A percentile compares a stretch with the other conserved stretches of the same genome.
phyloP scores from a whole-genome alignment of 2,113 vertebrate species.

The Actenoides lindsayi region DNA sequence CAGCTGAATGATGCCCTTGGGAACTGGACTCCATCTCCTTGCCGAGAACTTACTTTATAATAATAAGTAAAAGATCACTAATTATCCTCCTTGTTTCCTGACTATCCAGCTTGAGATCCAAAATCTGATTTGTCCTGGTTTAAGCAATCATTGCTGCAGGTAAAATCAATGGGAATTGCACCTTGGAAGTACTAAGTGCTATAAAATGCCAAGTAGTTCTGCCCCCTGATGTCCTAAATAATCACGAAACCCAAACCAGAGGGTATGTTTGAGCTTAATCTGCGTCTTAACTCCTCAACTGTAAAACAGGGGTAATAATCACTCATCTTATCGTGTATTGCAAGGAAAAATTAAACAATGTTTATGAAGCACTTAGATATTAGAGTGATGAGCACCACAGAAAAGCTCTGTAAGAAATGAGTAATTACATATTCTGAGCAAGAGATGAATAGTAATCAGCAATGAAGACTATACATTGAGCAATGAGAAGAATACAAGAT shows the following conservation, averaged over 20 bases:
- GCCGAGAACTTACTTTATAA: neutral
- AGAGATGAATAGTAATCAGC: conserved; percentile 31
- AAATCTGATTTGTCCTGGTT: neutral
- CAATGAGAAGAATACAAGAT: conserved; percentile 18
- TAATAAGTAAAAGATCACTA: neutral
- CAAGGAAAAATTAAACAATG: conserved; percentile 16
- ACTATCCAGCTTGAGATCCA: neutral
- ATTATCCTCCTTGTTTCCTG: neutral
- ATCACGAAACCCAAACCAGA: neutral
- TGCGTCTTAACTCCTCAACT: neutral
- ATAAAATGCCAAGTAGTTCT: neutral
- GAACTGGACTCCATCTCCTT: neutral
- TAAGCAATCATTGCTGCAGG: neutral
- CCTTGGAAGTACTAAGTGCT: neutral
- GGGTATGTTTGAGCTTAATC: neutral
- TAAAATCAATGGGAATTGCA: neutral
- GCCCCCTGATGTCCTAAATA: neutral
- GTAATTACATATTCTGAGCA: conserved; percentile 39
- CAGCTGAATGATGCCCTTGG: neutral
- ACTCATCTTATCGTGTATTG: neutral
- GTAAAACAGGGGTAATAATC: neutral
- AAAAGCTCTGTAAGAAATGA: conserved; percentile 37
- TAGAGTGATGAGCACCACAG: neutral
- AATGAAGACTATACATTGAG: conserved; percentile 1
- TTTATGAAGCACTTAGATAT: conserved; percentile 6